These are phyloP conservation scores for Sebastes schlegelii DNA, from an alignment of 2,113 vertebrate genomes.

Conservation along the genomic window DNA sequence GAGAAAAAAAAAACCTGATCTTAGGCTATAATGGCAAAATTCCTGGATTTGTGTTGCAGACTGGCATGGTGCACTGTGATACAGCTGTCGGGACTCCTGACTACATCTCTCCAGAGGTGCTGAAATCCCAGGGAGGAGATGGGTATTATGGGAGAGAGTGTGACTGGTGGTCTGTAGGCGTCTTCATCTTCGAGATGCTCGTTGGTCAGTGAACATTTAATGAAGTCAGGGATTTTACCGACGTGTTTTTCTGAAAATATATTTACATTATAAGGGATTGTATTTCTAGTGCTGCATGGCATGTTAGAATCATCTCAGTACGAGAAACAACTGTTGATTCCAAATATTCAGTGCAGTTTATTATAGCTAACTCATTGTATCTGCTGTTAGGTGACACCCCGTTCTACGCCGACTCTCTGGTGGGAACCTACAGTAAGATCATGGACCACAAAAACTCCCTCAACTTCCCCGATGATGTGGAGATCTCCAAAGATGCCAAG, in stretches of 20 bases:
- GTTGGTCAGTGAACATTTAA: slow-evolving; percentile 89
- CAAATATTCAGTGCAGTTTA: background rate
- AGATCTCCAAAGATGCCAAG: slow-evolving; percentile 98
- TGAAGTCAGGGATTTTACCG: background rate
- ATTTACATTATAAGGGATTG: background rate
- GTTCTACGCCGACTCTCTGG: slow-evolving; percentile 98
- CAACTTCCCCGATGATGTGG: slow-evolving; percentile 96
- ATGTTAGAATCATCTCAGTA: background rate
- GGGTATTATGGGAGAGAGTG: slow-evolving; percentile 97
- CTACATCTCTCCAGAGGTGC: slow-evolving; percentile 96
- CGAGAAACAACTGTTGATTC: background rate
- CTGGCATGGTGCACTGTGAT: slow-evolving; percentile 97
- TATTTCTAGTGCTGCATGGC: background rate
- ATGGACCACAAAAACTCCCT: slow-evolving; percentile 99
- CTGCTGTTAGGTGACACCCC: slow-evolving; percentile 92
- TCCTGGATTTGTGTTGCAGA: slow-evolving; percentile 82
- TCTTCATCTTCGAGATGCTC: slow-evolving; percentile 99
- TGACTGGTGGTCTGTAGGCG: slow-evolving; percentile 99
- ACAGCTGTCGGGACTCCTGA: slow-evolving; percentile 97
- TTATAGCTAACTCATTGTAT: background rate
- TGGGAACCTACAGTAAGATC: slow-evolving; percentile 99
- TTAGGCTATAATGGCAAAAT: background rate
- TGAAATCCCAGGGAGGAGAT: slow-evolving; percentile 97
- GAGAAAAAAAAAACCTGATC: background rate
- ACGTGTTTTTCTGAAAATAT: background rate